Percentiles rank a stretch among this genome's conserved stretches.
Conservation (phyloP, 2,797 vertebrate genomes). For the Petrocephalus schoutedeni region DNA sequence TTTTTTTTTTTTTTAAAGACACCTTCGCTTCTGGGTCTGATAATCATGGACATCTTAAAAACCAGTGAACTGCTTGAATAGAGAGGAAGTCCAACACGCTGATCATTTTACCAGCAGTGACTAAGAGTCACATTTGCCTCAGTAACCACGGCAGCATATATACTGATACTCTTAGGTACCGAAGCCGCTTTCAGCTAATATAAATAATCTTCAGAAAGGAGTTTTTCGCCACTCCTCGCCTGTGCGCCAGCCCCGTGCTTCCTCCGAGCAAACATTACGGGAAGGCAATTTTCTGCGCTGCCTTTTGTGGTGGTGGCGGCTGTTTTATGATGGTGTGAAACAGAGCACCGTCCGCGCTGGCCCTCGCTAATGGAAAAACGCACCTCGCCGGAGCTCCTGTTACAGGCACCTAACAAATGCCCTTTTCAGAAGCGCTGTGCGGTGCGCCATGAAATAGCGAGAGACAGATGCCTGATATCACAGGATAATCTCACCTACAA, state of each 20-base stretch:
- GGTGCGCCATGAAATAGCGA: constrained; percentile 44
- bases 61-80: not conserved
- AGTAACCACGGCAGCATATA: not conserved
- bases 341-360: constrained; percentile 33
- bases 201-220: not conserved
- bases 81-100: not conserved
- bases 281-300: not conserved
- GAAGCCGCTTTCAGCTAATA: not conserved
- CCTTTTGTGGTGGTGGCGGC: not conserved
- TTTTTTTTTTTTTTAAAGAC: not conserved
- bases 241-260: not conserved
- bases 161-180: not conserved
- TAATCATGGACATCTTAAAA: constrained; percentile 10
- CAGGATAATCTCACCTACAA: constrained; percentile 40
- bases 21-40: not conserved
- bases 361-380: constrained; percentile 39
- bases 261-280: constrained; percentile 9
- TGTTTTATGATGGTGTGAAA: constrained; percentile 38
- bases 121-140: not conserved
- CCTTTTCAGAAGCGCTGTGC: constrained; percentile 42
- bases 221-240: too few relatives aligned
- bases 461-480: constrained; percentile 41
- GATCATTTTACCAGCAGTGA: not conserved
- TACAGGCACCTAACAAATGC: constrained; percentile 29
- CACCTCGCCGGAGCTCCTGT: constrained; percentile 37